Evolutionary conservation across 2,888 invertebrate species (phyloP).

Genomic region (Chirona hameri): DNA sequence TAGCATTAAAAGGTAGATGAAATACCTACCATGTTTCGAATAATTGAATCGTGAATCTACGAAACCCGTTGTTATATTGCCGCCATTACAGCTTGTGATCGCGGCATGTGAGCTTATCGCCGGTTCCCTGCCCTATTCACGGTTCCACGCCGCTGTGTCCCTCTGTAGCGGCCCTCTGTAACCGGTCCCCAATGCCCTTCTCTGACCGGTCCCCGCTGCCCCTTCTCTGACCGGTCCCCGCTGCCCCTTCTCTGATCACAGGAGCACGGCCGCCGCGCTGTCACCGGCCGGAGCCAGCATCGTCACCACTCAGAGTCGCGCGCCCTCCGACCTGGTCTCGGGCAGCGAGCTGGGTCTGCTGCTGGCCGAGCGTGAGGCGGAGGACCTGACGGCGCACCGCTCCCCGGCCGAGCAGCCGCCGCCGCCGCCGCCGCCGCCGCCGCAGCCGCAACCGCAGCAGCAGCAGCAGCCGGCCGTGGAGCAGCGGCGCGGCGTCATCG

Average conservation of each 20-base stretch:
- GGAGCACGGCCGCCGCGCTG: neutral
- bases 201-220: neutral
- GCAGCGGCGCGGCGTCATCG: neutral
- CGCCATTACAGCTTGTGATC: no score
- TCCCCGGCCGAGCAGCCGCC: slow-evolving; percentile 47
- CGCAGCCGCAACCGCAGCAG: no score
- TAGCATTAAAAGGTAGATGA: no score
- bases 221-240: neutral
- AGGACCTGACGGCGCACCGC: slow-evolving; percentile 65
- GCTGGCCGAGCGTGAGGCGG: slow-evolving; percentile 75
- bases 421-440: no score
- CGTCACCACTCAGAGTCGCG: slow-evolving; percentile 65
- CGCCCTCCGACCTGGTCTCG: slow-evolving; percentile 62
- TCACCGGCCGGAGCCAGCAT: slow-evolving; percentile 50
- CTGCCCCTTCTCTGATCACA: neutral
- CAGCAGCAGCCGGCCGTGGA: neutral
- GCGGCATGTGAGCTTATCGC: no score
- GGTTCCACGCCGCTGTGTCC: no score
- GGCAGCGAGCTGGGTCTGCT: slow-evolving; percentile 42
- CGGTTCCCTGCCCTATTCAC: no score
- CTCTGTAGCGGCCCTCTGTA: no score
- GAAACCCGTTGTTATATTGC: no score
- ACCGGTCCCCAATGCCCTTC: neutral
- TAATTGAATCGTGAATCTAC: no score
- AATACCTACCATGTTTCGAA: no score